These are phyloP conservation scores for Pitangus sulphuratus DNA, from an alignment of 2,797 vertebrate genomes.

Conservation along the genomic window DNA sequence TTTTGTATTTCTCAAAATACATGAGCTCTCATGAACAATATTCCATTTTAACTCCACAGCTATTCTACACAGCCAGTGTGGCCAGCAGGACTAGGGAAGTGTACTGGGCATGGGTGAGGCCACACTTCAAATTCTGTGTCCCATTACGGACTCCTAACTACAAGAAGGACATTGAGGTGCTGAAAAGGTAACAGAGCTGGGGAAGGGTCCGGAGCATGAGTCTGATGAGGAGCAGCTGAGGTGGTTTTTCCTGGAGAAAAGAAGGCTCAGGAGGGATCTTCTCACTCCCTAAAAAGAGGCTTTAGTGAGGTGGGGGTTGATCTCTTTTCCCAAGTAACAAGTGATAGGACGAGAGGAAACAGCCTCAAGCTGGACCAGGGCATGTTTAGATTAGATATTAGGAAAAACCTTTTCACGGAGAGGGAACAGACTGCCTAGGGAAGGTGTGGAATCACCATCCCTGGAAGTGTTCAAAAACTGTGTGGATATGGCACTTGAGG, in stretches of 20 bases:
- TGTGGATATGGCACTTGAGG: neutral
- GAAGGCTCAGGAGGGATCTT: neutral
- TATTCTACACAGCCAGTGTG: too few species aligned
- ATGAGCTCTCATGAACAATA: too few species aligned
- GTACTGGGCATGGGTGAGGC: neutral
- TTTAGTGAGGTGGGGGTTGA: fast-evolving
- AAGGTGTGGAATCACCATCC: neutral
- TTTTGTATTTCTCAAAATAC: too few species aligned
- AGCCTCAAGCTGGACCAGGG: neutral
- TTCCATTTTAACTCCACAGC: too few species aligned
- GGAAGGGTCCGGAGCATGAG: neutral
- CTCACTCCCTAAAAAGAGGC: neutral
- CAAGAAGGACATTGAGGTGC: neutral
- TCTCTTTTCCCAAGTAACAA: neutral
- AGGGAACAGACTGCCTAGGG: neutral
- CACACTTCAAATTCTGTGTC: neutral
- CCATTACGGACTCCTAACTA: neutral
- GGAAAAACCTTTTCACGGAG: neutral
- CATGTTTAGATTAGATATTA: neutral
- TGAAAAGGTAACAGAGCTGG: neutral
- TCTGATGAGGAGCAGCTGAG: neutral
- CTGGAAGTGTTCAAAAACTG: neutral
- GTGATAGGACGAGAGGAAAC: neutral
- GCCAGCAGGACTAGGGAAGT: too few species aligned
- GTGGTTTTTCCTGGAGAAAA: neutral